phyloP scores from a whole-genome alignment of 2,113 vertebrate genomes.

The Porphyrio hochstetteri region DNA sequence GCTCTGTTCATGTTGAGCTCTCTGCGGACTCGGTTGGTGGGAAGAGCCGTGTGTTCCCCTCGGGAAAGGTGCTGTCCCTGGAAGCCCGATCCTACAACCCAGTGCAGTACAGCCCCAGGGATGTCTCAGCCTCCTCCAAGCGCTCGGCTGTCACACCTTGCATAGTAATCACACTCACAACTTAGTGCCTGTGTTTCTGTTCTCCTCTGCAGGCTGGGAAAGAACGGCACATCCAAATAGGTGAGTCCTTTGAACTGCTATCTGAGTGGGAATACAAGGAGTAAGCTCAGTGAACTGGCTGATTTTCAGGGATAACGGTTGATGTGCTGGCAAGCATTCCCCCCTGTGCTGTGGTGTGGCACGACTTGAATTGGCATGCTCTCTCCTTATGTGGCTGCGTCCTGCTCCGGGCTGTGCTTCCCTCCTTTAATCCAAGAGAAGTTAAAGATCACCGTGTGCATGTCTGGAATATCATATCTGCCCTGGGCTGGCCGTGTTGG shows the following conservation, averaged over 20 bases:
- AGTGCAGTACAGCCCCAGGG: background rate
- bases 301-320: background rate
- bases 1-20: background rate
- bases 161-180: conserved; percentile 41
- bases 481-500: too few relatives aligned
- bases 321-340: background rate
- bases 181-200: conserved; percentile 52
- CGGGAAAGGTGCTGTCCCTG: background rate
- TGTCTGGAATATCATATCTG: accelerated
- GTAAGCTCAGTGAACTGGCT: background rate
- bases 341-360: background rate
- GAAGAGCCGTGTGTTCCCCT: background rate
- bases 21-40: background rate
- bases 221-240: conserved; percentile 70
- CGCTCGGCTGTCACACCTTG: background rate
- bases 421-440: too few relatives aligned
- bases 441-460: background rate
- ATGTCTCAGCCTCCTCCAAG: background rate
- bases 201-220: conserved; percentile 68
- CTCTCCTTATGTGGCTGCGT: background rate
- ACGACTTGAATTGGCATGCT: background rate
- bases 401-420: background rate
- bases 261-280: background rate
- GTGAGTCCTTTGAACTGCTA: conserved; percentile 56
- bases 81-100: background rate